These are phyloP conservation scores for Exaiptasia diaphana DNA, from an alignment of 64 coral and sea anemone genomes.

Conservation along the genomic window DNA sequence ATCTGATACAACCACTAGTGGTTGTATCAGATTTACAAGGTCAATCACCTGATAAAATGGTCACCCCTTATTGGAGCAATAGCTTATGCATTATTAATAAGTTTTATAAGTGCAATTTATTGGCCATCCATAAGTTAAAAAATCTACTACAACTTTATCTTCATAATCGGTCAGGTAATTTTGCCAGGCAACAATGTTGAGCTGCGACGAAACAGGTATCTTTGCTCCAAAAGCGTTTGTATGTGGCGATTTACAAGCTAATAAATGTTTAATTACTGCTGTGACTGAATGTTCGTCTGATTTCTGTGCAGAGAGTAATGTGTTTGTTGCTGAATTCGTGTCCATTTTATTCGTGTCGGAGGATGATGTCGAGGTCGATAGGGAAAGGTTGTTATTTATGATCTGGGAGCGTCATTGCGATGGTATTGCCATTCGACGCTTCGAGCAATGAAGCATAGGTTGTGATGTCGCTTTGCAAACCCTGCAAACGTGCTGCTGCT, in stretches of 20 bases:
- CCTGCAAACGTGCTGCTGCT: neutral
- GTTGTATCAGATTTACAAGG: too few species aligned
- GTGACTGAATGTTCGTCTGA: neutral
- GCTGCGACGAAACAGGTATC: neutral
- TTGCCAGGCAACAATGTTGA: neutral
- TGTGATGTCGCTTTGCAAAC: neutral
- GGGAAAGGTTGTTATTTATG: neutral
- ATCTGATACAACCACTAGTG: too few species aligned
- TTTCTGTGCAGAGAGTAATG: neutral
- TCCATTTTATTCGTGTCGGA: neutral
- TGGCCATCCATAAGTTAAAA: neutral
- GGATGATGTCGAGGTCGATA: neutral
- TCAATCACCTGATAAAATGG: too few species aligned
- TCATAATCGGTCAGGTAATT: neutral
- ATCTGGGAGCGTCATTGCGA: neutral
- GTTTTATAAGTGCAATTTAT: neutral
- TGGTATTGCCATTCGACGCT: neutral
- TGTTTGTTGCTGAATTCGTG: neutral
- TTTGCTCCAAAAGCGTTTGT: neutral
- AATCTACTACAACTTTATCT: slow-evolving; percentile 5
- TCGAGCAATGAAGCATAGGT: neutral
- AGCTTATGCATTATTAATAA: too few species aligned
- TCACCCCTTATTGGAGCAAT: too few species aligned
- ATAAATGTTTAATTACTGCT: neutral
- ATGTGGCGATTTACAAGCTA: neutral